phyloP scores from a whole-genome alignment of 2,113 vertebrate species.

The Otis tarda region DNA sequence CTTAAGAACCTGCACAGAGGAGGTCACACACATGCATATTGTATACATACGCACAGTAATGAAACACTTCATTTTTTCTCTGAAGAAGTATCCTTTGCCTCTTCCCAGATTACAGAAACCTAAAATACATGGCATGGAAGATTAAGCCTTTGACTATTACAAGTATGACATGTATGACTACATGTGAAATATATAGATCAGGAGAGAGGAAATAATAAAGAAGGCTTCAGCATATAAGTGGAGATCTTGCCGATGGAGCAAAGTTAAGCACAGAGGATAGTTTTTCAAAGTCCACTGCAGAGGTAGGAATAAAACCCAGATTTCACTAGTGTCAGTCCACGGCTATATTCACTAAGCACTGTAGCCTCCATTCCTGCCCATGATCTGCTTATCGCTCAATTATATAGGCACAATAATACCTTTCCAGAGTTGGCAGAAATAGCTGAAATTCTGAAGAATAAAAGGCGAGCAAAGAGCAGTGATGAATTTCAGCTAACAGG shows the following conservation, averaged over 20 bases:
- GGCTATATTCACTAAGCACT: background rate
- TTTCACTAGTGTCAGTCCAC: background rate
- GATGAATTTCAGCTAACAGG: conserved; percentile 15
- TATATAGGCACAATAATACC: background rate
- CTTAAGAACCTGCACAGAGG: background rate
- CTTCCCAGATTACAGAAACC: background rate
- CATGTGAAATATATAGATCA: background rate
- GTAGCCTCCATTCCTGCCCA: background rate
- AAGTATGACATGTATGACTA: background rate
- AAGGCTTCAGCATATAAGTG: background rate
- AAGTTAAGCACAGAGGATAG: background rate
- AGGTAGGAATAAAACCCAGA: background rate
- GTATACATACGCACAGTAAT: background rate
- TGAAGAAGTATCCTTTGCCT: background rate
- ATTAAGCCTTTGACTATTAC: background rate
- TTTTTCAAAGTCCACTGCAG: background rate
- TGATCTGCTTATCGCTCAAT: background rate
- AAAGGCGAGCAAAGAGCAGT: background rate
- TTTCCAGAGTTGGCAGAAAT: background rate
- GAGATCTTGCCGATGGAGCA: background rate
- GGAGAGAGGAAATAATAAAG: background rate
- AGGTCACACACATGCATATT: background rate
- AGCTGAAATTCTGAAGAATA: conserved; percentile 6
- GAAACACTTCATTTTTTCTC: background rate
- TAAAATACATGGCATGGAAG: background rate